These are phyloP conservation scores for Drosophila paucipuncta DNA, from an alignment of 2,888 invertebrate species.

Conservation along the genomic window DNA sequence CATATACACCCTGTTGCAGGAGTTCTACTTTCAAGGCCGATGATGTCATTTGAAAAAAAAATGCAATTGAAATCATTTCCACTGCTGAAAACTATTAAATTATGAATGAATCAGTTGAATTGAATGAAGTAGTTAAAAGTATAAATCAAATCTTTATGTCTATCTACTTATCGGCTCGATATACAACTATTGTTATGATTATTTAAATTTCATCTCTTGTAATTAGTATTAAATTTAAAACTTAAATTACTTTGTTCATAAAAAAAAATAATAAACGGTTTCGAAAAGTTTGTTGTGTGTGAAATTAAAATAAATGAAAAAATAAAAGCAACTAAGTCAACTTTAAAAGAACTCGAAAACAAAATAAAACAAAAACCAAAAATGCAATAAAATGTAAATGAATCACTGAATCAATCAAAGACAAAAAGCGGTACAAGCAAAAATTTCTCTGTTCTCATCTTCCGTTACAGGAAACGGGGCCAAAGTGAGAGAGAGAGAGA, in stretches of 20 bases:
- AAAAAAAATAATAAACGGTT: slow-evolving; percentile 15
- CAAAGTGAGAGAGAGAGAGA: slow-evolving; percentile 16
- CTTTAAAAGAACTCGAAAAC: slow-evolving; percentile 24
- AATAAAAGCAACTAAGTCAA: slow-evolving; percentile 18
- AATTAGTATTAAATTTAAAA: slow-evolving; percentile 16
- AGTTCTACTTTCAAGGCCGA: slow-evolving; percentile 29
- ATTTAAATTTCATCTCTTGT: slow-evolving; percentile 22
- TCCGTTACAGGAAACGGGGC: slow-evolving; percentile 76
- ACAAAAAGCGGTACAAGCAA: slow-evolving; percentile 69
- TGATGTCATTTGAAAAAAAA: slow-evolving; percentile 49
- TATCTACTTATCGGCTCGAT: background rate
- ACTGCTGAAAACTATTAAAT: slow-evolving; percentile 3
- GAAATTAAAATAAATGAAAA: slow-evolving; percentile 18
- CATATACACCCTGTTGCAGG: background rate
- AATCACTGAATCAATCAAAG: slow-evolving; percentile 19
- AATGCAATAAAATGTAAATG: slow-evolving; percentile 15
- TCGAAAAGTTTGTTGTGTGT: slow-evolving; percentile 32
- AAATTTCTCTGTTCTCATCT: slow-evolving; percentile 79
- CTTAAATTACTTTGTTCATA: slow-evolving; percentile 33
- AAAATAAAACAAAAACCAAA: slow-evolving; percentile 23
- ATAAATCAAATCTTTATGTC: background rate
- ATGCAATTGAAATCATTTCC: slow-evolving; percentile 30
- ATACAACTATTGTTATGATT: slow-evolving; percentile 1
- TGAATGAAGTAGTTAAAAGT: background rate
- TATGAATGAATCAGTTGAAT: background rate